Base-by-base conservation (phyloP, 2,888 invertebrate genomes). In the Sminthurinus aureus region DNA sequence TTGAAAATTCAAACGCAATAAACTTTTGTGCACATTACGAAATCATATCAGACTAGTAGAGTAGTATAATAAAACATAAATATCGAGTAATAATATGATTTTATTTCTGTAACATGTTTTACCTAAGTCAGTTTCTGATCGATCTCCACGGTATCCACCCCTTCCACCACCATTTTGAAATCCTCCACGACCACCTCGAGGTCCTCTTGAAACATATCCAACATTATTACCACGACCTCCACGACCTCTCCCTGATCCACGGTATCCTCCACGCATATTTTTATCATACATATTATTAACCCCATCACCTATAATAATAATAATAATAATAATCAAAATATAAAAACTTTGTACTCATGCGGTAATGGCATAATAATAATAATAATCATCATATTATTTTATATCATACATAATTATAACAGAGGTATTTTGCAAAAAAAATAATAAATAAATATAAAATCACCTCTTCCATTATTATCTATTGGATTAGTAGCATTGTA, bases 121-220 rank as follows among this genome's bases (percentile, higher is more conserved):
- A 83, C 67, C 83, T 75, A 58, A 64, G 78, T 84, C 85, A 76
- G 79, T 76, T 13, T 86, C 86, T 15, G 83, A 80, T 79, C 84
- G 83, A 38, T 83, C 78, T 38, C 38, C 75, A 1, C 81, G 52
- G 26, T 81, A 81, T 12, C 71, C 81, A 51, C 78, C 78, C 2
- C 82, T 78, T 11, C 86, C 84, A 71, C 86, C 22, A 1, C 82
- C 82, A 78, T 76, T 83, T 80, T 84, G 83, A 66, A 24, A 83
- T 20, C 71, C 52, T 9, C 80, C 81, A 22, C 83, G 71, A 71
- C 74, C 74, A 50, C 83, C 83, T 79, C 83, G 4, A 26, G 79
- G 69, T 22, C 83, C 79, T 50, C 83, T 52, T n/a, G 52, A 64
- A 64, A 24, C 71, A 26, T 24, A 24, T 80, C 75, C 75, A 75